A percentile compares a stretch with the other conserved stretches of the same genome.
Evolutionary conservation across 2,888 invertebrate genomes (phyloP).

Genomic region (Coelinius sp.): DNA sequence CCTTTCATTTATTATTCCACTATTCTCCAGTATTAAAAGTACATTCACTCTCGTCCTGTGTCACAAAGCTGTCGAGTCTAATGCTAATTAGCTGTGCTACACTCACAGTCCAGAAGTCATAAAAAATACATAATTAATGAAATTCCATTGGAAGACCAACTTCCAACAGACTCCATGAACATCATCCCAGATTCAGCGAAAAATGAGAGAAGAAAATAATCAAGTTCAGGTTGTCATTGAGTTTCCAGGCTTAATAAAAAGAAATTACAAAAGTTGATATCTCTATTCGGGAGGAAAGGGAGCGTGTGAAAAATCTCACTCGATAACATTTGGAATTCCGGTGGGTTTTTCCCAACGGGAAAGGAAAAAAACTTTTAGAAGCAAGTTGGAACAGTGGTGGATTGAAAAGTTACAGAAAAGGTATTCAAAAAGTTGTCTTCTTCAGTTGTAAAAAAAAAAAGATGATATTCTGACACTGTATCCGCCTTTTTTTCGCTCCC

Average conservation of each 20-base stretch:
- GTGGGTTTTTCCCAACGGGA: neutral
- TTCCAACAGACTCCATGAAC: too few relatives aligned
- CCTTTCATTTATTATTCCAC: neutral
- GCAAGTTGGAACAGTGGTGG: slow-evolving; percentile 31
- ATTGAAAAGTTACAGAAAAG: slow-evolving; percentile 28
- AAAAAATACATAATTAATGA: too few relatives aligned
- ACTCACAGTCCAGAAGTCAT: neutral
- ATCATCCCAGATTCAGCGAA: too few relatives aligned
- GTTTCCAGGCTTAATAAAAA: neutral
- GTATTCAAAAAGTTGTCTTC: slow-evolving; percentile 18
- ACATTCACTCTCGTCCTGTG: neutral
- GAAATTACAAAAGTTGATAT: neutral
- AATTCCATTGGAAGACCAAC: too few relatives aligned
- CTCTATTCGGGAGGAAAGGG: neutral
- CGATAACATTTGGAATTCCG: slow-evolving; percentile 22
- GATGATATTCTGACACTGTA: neutral
- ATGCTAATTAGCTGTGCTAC: neutral
- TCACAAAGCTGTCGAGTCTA: neutral
- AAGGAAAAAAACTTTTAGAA: slow-evolving; percentile 28
- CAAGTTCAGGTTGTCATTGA: neutral
- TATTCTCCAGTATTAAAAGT: neutral
- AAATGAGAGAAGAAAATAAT: neutral
- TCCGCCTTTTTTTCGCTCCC: neutral
- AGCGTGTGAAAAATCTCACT: slow-evolving; percentile 32
- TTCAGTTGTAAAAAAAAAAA: slow-evolving; percentile 3